Conservation (phyloP, 1,140 invertebrate genomes). For the Melitaea cinxia region DNA sequence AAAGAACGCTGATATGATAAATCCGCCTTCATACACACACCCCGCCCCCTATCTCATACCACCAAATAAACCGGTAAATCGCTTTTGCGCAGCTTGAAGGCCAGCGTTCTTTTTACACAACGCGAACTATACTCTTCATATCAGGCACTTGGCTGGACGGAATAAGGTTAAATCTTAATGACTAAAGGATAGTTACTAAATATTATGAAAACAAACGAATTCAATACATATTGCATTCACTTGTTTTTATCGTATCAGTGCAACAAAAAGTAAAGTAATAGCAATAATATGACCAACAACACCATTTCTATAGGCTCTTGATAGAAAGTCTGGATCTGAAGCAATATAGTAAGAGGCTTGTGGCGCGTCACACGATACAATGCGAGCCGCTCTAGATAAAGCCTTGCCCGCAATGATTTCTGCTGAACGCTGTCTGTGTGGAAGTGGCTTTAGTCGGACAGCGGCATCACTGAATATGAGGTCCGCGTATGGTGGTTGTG, state of each 20-base stretch:
- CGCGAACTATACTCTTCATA: constrained; percentile 25
- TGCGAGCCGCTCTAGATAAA: constrained; percentile 56
- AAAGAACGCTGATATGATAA: no score
- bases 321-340: constrained; percentile 68
- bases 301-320: constrained; percentile 46
- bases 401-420: constrained; percentile 63
- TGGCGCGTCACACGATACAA: constrained; percentile 73
- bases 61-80: no score
- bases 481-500: constrained; percentile 89
- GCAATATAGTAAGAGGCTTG: constrained; percentile 67
- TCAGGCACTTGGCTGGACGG: constrained; percentile 38
- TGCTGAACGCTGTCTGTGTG: constrained; percentile 82
- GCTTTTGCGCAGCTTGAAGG: no score
- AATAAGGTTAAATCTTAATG: constrained; percentile 2
- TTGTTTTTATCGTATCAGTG: constrained; percentile 44
- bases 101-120: no score
- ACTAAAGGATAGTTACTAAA: not conserved
- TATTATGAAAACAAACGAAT: no score
- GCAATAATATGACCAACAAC: constrained; percentile 49
- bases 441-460: constrained; percentile 89
- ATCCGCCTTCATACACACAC: no score
- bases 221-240: not conserved
- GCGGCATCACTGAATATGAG: constrained; percentile 96
- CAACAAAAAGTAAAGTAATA: constrained; percentile 48
- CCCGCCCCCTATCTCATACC: no score